Base-by-base conservation (phyloP, 2,888 invertebrate species). In the Acleris emargana region DNA sequence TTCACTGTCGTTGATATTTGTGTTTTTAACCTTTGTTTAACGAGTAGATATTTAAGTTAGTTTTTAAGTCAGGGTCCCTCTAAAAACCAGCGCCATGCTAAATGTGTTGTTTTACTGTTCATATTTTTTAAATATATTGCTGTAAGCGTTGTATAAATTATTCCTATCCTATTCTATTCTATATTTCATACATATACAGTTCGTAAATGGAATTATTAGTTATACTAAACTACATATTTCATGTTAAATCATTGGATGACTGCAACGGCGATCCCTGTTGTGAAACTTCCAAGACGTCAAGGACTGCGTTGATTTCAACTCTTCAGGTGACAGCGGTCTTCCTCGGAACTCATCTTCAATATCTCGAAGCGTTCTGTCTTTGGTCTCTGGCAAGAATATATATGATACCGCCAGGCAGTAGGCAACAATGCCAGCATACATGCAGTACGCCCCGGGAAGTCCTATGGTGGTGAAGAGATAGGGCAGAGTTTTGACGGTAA, bases 291-390 rank as follows among this genome's bases (percentile, higher is more conserved):
- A 74, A 2, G 83, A 80, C 0, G 79, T 76, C 68, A 84, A 61
- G 0, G 84, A 83, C 67, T 82, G 79, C 38, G 77, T 76, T 0
- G 83, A 83, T 49, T 81, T 82, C 52, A 84, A 45, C 68, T 84
- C 83, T 11, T 79, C 76, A 63, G 76, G 71, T 13, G 83, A 75
- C 43, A 86, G 20, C 0, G 80, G 78, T 60, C 77, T 76, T 0
- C 88, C 89, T 67, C 87, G 79, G 49, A 89, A 89, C 72, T 87
- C 88, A 22, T 88, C 86, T 64, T 89, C 89, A 32, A 89, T 89
- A 68, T 89, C 88, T 67, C 87, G 88, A 16, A 89, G 69, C 0
- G 89, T 89, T 64, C 87, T 82, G 58, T 88, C 89, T 18, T 89
- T 89, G 0, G 89, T 89, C 70, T 89, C 89, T 0, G 89, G 89